Evolutionary conservation across 1,140 invertebrate species (phyloP).

Genomic region (Microplitis demolitor): DNA sequence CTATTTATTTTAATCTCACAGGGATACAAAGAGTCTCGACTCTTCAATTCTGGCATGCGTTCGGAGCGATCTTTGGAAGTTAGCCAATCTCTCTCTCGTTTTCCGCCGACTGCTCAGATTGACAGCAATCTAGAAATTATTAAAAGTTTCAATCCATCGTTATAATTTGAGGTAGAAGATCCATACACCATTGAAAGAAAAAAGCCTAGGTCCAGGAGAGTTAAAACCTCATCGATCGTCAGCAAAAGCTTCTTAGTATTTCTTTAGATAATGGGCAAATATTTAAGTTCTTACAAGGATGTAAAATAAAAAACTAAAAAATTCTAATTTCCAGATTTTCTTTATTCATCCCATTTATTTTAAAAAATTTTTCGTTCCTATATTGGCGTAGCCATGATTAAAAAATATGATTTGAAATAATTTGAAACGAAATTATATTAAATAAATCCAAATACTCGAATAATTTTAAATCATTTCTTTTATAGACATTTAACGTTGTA

Average conservation of each 20-base stretch:
- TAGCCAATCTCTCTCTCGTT: slow-evolving; percentile 2
- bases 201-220: background rate
- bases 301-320: background rate
- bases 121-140: slow-evolving; percentile 14
- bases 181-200: background rate
- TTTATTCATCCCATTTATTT: too few species aligned
- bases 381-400: too few species aligned
- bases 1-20: background rate
- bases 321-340: background rate
- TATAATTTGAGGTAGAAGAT: background rate
- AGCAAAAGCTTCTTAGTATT: background rate
- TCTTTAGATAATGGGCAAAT: slow-evolving; percentile 3
- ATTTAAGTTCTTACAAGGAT: slow-evolving; percentile 6
- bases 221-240: slow-evolving; percentile 1
- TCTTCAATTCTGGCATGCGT: slow-evolving; percentile 21
- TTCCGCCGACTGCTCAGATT: background rate
- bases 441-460: too few species aligned
- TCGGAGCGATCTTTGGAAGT: slow-evolving; percentile 14
- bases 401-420: too few species aligned
- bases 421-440: too few species aligned
- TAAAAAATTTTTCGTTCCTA: too few species aligned
- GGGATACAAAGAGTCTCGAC: slow-evolving; percentile 15
- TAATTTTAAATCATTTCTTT: too few species aligned
- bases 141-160: slow-evolving; percentile 23
- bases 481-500: too few species aligned